Percentiles rank a stretch among this genome's conserved stretches.
phyloP scores from a whole-genome alignment of 64 coral and sea anemone genomes.

The Actinia tenebrosa region DNA sequence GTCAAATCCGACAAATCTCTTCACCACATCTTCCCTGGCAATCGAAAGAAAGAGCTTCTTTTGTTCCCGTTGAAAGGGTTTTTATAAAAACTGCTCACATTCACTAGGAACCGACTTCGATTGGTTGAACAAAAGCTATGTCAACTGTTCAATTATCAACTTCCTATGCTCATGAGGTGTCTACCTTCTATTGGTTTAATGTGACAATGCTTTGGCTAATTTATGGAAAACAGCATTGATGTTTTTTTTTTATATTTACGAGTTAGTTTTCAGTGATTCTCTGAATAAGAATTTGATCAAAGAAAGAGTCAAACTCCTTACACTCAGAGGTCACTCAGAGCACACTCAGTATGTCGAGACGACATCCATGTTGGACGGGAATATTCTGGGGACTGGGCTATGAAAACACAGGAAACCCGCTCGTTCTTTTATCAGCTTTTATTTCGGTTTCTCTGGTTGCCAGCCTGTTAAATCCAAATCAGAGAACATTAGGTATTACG shows the following conservation, averaged over 20 bases:
- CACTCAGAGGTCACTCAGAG: no score
- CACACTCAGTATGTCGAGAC: background rate
- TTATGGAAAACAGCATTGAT: background rate
- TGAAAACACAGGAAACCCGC: background rate
- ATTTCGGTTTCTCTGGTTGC: no score
- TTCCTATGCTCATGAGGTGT: background rate
- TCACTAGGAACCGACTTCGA: background rate
- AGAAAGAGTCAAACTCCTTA: no score
- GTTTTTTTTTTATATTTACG: background rate
- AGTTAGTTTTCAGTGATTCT: background rate
- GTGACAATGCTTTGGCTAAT: background rate
- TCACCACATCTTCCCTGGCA: background rate
- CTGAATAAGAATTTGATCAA: background rate
- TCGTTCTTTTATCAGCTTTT: no score
- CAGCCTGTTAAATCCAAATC: no score
- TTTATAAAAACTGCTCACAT: background rate
- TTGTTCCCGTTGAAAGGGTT: background rate
- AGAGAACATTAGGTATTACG: no score
- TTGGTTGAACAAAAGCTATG: background rate
- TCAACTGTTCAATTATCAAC: background rate
- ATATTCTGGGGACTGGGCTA: background rate
- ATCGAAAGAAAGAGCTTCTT: background rate
- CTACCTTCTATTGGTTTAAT: background rate
- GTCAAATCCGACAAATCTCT: background rate
- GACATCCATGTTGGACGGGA: background rate